Conservation (phyloP, 2,797 vertebrate species). For the Scolopax rusticola region DNA sequence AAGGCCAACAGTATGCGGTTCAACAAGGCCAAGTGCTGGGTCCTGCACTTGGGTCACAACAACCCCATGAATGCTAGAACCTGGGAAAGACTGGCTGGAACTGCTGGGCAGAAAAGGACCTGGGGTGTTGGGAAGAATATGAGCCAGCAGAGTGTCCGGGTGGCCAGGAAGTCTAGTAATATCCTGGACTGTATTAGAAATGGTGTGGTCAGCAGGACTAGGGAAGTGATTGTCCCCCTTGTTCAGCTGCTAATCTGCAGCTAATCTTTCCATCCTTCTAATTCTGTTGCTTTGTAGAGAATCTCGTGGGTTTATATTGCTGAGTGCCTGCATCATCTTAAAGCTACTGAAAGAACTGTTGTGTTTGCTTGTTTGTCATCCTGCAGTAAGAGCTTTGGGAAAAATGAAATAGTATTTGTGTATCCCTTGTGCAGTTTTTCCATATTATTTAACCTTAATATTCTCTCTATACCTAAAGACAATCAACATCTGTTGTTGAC, state of each 20-base stretch:
- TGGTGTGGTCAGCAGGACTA: neutral
- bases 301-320: neutral
- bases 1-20: neutral
- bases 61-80: neutral
- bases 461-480: neutral
- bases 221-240: neutral
- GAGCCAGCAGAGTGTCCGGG: neutral
- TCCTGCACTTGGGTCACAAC: neutral
- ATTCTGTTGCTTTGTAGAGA: neutral
- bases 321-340: neutral
- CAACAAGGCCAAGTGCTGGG: neutral
- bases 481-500: neutral
- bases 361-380: neutral
- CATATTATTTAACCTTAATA: neutral
- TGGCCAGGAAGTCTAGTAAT: neutral
- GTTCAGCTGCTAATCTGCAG: neutral
- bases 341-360: neutral
- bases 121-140: neutral
- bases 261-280: neutral
- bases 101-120: neutral
- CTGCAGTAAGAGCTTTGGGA: neutral
- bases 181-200: neutral
- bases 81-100: neutral
- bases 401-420: neutral
- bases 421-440: neutral